Evolutionary conservation across 1,140 invertebrate genomes (phyloP), one percentile per base, ranked within the genome.

Genomic region (Bicyclus anynana): DNA sequence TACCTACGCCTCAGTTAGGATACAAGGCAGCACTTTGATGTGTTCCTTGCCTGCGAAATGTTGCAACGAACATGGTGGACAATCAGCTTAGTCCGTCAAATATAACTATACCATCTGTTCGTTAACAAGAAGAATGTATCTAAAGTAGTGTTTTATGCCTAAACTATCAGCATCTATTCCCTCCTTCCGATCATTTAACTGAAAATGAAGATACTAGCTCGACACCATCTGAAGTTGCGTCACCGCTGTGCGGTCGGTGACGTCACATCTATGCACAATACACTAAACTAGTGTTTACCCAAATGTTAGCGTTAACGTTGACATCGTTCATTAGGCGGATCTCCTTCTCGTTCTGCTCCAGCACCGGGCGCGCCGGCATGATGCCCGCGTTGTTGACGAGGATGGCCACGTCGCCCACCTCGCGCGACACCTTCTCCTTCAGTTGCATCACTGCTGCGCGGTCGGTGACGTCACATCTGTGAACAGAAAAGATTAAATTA

Each of bases 381-480:
- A 97, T 95, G 12, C 95, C 96, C 7, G 96, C 96, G 88, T 97
- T 97, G 82, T 97, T 97, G 2, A 97, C 86, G 17, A 97, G 83
- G 42, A 97, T 92, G 7, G 91, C 91, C 0, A 95, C 91, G 35
- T 92, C 89, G 0, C 94, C 94, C 0, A 94, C 92, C 65, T 94
- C 92, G 2, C 79, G 77, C 33, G 88, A 90, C 0, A 94, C 89
- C 60, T 84, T 90, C n/a, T 90, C 80, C 2, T 91, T 91, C 14
- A 92, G 40, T n/a, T 87, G 72, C 9, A 91, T 53, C 0, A 95
- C 91, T 7, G 92, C 86, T n/a, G 91, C 89, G 1, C 93, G 87
- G n/a, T 91, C 89, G 0, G 91, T 91, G 0, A 95, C 92, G 76
- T 95, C 93, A 67, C 94, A 95, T 23, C 92, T 93, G 64, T 14